Evolutionary conservation across 2,888 invertebrate species (phyloP).

Genomic region (Drosophila antonietae): DNA sequence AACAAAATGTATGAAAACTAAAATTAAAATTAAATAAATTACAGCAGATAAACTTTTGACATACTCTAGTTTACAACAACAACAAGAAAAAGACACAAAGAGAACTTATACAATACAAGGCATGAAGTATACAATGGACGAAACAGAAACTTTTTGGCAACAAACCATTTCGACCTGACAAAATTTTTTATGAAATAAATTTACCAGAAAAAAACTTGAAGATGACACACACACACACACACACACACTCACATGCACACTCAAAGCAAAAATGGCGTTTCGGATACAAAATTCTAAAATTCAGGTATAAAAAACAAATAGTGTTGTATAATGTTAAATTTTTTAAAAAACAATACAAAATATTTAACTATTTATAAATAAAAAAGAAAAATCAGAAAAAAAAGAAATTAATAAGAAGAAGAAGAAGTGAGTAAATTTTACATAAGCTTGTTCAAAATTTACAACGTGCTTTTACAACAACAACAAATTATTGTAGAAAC

Average conservation of each 20-base stretch:
- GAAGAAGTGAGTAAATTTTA: conserved; percentile 43
- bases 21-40: conserved; percentile 2
- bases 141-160: conserved; percentile 56
- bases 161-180: conserved; percentile 60
- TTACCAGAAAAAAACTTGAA: conserved; percentile 44
- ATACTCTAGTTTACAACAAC: conserved; percentile 36
- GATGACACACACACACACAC: conserved; percentile 33
- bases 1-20: neutral
- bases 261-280: conserved; percentile 77
- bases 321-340: conserved; percentile 78
- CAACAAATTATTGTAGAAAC: conserved; percentile 57
- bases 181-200: conserved; percentile 54
- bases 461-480: conserved; percentile 77
- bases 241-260: conserved; percentile 39
- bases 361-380: conserved; percentile 69
- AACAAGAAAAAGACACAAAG: conserved; percentile 7
- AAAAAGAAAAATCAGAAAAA: conserved; percentile 23
- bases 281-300: conserved; percentile 85
- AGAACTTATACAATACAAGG: conserved; percentile 42
- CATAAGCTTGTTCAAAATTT: conserved; percentile 61
- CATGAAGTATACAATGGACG: conserved; percentile 44
- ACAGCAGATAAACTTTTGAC: conserved; percentile 22
- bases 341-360: conserved; percentile 63
- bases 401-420: conserved; percentile 32
- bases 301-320: conserved; percentile 82